A percentile compares a stretch with the other conserved stretches of the same genome.
phyloP scores from a whole-genome alignment of 2,113 vertebrate species.

The Cnemophilus loriae region DNA sequence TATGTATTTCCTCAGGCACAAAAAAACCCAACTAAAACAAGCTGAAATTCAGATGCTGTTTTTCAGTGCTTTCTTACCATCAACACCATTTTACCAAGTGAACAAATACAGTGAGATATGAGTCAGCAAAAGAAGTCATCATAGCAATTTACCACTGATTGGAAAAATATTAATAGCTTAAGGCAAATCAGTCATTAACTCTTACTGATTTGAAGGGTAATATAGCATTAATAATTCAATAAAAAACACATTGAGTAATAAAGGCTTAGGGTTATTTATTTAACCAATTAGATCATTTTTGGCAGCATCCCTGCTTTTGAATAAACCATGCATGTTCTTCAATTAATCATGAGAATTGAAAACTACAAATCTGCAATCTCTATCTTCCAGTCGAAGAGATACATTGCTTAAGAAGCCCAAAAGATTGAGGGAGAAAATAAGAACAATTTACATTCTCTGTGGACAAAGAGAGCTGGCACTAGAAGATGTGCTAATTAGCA shows the following conservation, averaged over 20 bases:
- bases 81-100: not conserved
- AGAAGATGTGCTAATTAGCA: slow-evolving; percentile 31
- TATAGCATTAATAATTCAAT: slow-evolving; percentile 62
- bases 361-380: slow-evolving; percentile 14
- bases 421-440: not conserved
- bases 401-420: not conserved
- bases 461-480: not conserved
- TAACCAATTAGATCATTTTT: slow-evolving; percentile 62
- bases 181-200: slow-evolving; percentile 60
- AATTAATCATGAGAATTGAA: slow-evolving; percentile 58
- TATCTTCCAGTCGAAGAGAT: not conserved
- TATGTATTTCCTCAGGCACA: not conserved
- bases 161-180: slow-evolving; percentile 52
- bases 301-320: slow-evolving; percentile 48
- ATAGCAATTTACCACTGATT: slow-evolving; percentile 23
- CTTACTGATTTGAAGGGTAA: slow-evolving; percentile 26
- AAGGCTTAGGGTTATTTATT: slow-evolving; percentile 68
- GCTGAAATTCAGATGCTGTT: not conserved
- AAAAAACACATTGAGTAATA: slow-evolving; percentile 35
- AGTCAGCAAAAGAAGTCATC: slow-evolving; percentile 18
- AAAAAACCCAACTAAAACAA: not conserved
- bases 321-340: slow-evolving; percentile 36
- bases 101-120: not conserved
- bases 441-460: not conserved
- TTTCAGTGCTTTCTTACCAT: not conserved